These are phyloP conservation scores for Kryphioiulus occultus DNA, from an alignment of 2,888 invertebrate genomes.

Conservation along the genomic window DNA sequence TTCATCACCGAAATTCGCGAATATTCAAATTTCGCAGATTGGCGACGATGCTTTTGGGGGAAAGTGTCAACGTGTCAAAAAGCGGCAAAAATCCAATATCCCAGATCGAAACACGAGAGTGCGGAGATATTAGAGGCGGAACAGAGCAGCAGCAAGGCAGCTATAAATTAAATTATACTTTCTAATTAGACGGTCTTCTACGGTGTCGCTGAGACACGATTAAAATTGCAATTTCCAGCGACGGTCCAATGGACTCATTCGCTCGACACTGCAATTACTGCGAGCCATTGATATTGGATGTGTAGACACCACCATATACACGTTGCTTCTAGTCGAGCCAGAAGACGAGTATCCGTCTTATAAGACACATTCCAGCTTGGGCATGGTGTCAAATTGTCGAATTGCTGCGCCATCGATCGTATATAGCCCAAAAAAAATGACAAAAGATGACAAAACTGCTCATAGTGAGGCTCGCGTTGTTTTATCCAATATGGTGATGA, in stretches of 20 bases:
- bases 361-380: constrained; percentile 19
- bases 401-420: background rate
- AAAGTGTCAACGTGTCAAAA: background rate
- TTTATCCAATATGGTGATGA: no score
- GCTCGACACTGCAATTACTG: background rate
- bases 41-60: background rate
- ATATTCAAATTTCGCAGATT: constrained; percentile 12
- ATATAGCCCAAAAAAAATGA: background rate
- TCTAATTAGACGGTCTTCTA: constrained; percentile 47
- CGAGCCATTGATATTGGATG: background rate
- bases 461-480: no score
- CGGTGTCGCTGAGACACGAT: constrained; percentile 37
- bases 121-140: background rate
- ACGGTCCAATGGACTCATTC: background rate
- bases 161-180: constrained; percentile 53
- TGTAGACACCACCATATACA: background rate
- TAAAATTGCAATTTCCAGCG: constrained; percentile 33
- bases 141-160: background rate
- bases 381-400: constrained; percentile 1
- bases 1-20: background rate
- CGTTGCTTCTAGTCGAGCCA: background rate
- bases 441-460: constrained; percentile 23
- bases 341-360: background rate
- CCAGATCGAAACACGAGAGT: background rate
- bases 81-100: background rate